phyloP scores from a whole-genome alignment of 2,888 invertebrate genomes.

The Cataglyphis altisquamis region DNA sequence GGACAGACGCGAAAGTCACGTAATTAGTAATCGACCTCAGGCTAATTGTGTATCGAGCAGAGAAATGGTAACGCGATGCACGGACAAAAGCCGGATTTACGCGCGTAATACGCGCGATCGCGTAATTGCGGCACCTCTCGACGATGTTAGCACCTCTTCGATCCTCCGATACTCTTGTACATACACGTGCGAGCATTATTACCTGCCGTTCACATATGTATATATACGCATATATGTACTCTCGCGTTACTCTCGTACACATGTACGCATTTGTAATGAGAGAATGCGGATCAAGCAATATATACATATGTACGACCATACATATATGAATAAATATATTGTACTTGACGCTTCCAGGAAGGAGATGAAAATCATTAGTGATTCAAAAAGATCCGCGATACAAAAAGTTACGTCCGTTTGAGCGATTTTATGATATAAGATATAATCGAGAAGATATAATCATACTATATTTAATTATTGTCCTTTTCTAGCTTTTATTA shows the following conservation, averaged over 20 bases:
- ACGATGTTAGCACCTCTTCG: conserved; percentile 3
- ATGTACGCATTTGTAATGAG: not conserved
- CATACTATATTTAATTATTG: conserved; percentile 51
- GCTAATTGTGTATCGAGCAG: not conserved
- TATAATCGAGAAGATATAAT: conserved; percentile 38
- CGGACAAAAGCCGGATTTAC: not conserved
- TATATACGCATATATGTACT: not conserved
- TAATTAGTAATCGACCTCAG: not conserved
- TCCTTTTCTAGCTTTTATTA: not conserved
- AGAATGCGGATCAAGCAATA: not conserved
- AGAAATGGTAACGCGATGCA: not conserved
- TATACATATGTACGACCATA: not conserved
- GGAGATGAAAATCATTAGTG: not conserved
- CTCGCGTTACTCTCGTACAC: not conserved
- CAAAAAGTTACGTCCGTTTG: not conserved
- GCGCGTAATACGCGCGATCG: not conserved
- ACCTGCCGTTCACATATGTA: not conserved
- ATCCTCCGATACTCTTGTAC: conserved; percentile 32
- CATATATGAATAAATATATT: not conserved
- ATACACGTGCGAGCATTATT: conserved; percentile 36
- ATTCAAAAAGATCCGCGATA: not conserved
- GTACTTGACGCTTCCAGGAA: not conserved
- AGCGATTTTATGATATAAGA: not conserved
- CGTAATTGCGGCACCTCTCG: not conserved
- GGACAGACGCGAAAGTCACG: not conserved